Conservation (phyloP, 1,140 invertebrate species). For the Aphidius ervi region DNA sequence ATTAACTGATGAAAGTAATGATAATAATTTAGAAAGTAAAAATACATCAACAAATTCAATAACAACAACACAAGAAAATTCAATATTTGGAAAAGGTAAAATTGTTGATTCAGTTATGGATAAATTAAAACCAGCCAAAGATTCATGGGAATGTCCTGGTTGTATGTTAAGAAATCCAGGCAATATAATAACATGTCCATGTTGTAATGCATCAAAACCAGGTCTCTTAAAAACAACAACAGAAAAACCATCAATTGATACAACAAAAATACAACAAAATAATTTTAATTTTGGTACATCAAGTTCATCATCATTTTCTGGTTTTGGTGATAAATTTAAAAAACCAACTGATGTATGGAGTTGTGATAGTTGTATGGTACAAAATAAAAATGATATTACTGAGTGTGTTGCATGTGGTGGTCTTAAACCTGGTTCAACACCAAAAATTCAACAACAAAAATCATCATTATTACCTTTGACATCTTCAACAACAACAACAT, state of each 20-base stretch:
- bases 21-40: slow-evolving; percentile 5
- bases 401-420: slow-evolving; percentile 22
- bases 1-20: not conserved
- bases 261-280: too few species aligned
- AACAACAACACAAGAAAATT: slow-evolving; percentile 16
- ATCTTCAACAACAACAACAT: slow-evolving; percentile 1
- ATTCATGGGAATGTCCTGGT: slow-evolving; percentile 58
- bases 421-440: slow-evolving; percentile 11
- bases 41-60: not conserved
- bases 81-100: too few species aligned
- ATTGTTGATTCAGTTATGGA: slow-evolving; percentile 32
- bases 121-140: slow-evolving; percentile 48
- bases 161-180: slow-evolving; percentile 59
- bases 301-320: slow-evolving; percentile 37
- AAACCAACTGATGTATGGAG: slow-evolving; percentile 54
- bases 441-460: slow-evolving; percentile 1
- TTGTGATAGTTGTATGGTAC: slow-evolving; percentile 56
- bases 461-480: slow-evolving; percentile 15
- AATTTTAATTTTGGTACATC: too few species aligned
- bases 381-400: slow-evolving; percentile 48
- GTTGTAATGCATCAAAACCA: slow-evolving; percentile 66
- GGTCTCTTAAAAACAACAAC: slow-evolving; percentile 33
- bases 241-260: slow-evolving; percentile 28
- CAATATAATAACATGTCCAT: slow-evolving; percentile 59
- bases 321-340: slow-evolving; percentile 53